Evolutionary conservation across 2,888 invertebrate genomes (phyloP).

Genomic region (Melinaea marsaeus): DNA sequence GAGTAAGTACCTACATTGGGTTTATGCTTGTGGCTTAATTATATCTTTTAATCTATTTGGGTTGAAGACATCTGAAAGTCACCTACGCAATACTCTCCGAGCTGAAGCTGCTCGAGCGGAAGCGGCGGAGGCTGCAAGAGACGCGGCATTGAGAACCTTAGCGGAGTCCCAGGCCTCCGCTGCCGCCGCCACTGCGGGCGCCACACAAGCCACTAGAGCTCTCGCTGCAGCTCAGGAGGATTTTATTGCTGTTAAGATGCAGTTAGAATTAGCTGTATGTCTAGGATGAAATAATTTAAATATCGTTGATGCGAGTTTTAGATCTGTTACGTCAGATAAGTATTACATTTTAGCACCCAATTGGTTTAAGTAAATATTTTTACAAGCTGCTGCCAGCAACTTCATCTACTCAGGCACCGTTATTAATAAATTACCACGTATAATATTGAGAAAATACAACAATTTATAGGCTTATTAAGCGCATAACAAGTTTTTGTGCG

Average conservation of each 20-base stretch:
- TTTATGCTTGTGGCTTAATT: too few species aligned
- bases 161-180: slow-evolving; percentile 57
- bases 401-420: too few species aligned
- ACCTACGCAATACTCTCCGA: slow-evolving; percentile 56
- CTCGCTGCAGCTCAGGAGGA: slow-evolving; percentile 54
- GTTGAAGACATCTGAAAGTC: slow-evolving; percentile 52
- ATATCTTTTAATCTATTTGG: too few species aligned
- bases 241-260: slow-evolving; percentile 51
- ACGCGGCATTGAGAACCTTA: slow-evolving; percentile 50
- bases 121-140: slow-evolving; percentile 54
- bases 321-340: too few species aligned
- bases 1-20: too few species aligned
- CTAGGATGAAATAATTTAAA: not conserved
- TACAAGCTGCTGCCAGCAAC: too few species aligned
- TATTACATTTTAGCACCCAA: too few species aligned
- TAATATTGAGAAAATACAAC: too few species aligned
- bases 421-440: too few species aligned
- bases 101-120: slow-evolving; percentile 58
- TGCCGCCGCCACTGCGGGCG: slow-evolving; percentile 56
- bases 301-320: not conserved
- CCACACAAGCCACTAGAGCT: slow-evolving; percentile 51
- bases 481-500: too few species aligned
- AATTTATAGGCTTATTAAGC: too few species aligned
- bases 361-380: too few species aligned
- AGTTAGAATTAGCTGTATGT: slow-evolving; percentile 56